Evolutionary conservation across 1,140 invertebrate species (phyloP), one percentile per base, ranked within the genome.

Genomic region (Drosophila dunni): DNA sequence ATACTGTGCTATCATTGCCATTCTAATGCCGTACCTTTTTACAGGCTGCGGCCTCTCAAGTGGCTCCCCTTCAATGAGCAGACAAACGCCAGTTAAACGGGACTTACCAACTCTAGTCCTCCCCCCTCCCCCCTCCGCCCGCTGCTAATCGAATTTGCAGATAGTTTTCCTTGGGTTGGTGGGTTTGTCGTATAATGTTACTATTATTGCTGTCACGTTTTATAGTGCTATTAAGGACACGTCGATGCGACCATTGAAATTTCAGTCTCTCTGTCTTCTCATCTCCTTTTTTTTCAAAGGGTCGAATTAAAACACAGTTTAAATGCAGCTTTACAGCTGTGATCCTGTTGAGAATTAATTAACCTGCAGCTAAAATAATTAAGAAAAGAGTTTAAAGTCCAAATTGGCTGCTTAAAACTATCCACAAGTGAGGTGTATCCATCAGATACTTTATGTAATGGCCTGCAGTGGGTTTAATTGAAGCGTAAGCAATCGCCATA

Each of bases 171-270:
- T n/a, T 74, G 45, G 51, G 46, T 48, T 48, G 50, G 36, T 65
- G 45, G 48, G 64, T 75, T 60, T 75, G 56, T 75, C 63, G 24
- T 51, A 46, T 68, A 63, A 63, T 45, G 62, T 71, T 70, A 78
- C 76, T 79, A 78, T 56, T 76, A 82, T 73, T 69, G 63, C 66
- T 62, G 75, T 64, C 61, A 63, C 83, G 75, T 76, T 88, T 85
- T 88, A 85, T 85, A 65, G 68, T 17, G 71, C 83, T 82, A 79
- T 88, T 85, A 82, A 76, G 79, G 57, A 71, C 64, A 79, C 71
- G 69, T 74, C 79, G 61, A 56, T 69, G 79, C 51, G 58, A 73
- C 73, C 77, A 76, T 78, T 78, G 67, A 78, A 81, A 67, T 48
- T 69, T 81, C 60, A 75, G 50, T 66, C 71, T 80, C 65, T 72